A percentile compares a stretch with the other conserved stretches of the same genome.
Conservation (phyloP, 2,113 vertebrate species). For the Colius striatus region DNA sequence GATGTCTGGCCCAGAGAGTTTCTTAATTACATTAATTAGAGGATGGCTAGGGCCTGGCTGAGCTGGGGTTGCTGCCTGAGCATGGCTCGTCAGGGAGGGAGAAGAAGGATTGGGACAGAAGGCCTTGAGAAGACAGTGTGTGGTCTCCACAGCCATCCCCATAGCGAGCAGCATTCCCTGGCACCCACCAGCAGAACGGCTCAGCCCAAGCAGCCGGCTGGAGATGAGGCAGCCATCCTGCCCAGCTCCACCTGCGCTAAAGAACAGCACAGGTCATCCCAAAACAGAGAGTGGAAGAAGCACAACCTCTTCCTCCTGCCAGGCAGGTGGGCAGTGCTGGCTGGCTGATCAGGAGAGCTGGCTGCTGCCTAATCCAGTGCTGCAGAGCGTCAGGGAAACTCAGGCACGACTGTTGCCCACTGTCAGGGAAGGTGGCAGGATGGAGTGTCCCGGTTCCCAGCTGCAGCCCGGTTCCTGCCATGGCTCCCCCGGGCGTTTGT, state of each 20-base stretch:
- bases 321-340: background rate
- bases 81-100: fast-evolving
- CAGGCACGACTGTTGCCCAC: fast-evolving
- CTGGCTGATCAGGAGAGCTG: background rate
- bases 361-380: background rate
- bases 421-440: fast-evolving
- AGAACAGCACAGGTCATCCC: background rate
- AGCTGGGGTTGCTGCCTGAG: background rate
- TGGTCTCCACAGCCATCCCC: background rate
- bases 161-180: background rate
- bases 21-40: background rate
- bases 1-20: background rate
- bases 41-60: too few relatives aligned
- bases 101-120: background rate
- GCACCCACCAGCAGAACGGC: too few relatives aligned
- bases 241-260: background rate
- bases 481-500: too few relatives aligned
- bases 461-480: too few relatives aligned
- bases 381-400: background rate
- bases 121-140: too few relatives aligned
- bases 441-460: too few relatives aligned
- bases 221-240: background rate
- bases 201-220: background rate
- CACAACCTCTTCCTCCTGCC: background rate
- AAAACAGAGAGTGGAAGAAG: background rate